Evolutionary conservation across 2,888 invertebrate genomes (phyloP).

Genomic region (Xestoiulus laeticollis): DNA sequence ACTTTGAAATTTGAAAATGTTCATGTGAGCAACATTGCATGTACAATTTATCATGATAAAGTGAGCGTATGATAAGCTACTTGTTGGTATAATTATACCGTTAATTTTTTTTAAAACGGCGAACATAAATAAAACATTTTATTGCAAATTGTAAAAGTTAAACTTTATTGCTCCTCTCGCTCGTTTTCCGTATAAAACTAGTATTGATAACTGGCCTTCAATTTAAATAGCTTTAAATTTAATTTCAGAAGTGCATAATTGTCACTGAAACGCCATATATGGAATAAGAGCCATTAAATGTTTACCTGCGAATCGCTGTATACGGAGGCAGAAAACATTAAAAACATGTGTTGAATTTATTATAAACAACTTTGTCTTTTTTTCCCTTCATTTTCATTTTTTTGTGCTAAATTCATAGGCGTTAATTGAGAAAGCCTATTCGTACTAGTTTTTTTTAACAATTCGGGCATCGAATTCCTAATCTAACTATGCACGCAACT

Average conservation of each 20-base stretch:
- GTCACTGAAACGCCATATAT: not conserved
- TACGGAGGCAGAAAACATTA: not conserved
- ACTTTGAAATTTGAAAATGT: not conserved
- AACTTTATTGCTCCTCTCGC: not conserved
- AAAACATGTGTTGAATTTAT: constrained; percentile 1
- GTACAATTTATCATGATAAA: not conserved
- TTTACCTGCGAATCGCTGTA: not conserved
- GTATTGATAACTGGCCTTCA: not conserved
- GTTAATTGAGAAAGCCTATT: not conserved
- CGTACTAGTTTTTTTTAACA: too few relatives aligned
- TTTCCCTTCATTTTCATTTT: not conserved
- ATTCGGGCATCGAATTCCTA: too few relatives aligned
- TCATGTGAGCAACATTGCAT: not conserved
- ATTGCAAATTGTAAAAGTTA: constrained; percentile 9
- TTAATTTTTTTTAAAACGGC: not conserved
- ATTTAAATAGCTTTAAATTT: not conserved
- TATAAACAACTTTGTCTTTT: not conserved
- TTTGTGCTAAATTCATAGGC: not conserved
- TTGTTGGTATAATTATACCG: not conserved
- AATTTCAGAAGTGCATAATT: not conserved
- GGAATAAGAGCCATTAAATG: not conserved
- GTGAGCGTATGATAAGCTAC: not conserved
- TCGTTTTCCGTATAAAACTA: not conserved
- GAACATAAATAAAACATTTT: constrained; percentile 1
- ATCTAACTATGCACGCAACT: too few relatives aligned